Percentiles rank a stretch among this genome's conserved stretches.
phyloP scores from a whole-genome alignment of 2,888 invertebrate species.

The Phengaris arion region DNA sequence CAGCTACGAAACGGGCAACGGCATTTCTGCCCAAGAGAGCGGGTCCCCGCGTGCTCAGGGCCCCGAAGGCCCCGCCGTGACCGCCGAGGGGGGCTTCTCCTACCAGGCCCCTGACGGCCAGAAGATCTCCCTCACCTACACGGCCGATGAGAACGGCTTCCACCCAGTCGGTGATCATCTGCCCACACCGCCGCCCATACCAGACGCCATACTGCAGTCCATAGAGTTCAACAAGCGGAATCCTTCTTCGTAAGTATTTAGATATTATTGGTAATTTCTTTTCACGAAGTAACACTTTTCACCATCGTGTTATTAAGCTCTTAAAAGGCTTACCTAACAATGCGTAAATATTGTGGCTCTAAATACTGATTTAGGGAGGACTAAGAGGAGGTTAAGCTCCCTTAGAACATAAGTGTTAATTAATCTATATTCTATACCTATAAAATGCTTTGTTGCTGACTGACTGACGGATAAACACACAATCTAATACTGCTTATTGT shows the following conservation, averaged over 20 bases:
- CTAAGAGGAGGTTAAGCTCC: no score
- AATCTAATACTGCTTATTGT: no score
- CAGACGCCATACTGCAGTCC: slow-evolving; percentile 75
- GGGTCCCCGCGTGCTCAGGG: slow-evolving; percentile 79
- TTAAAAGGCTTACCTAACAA: no score
- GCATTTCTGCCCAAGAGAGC: slow-evolving; percentile 81
- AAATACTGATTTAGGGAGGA: no score
- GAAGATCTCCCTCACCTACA: slow-evolving; percentile 82
- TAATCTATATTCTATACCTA: no score
- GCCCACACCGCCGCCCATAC: slow-evolving; percentile 79
- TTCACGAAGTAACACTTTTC: no score
- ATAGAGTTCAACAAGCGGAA: slow-evolving; percentile 73
- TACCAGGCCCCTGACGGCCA: slow-evolving; percentile 84
- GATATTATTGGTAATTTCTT: no score
- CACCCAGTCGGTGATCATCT: slow-evolving; percentile 82
- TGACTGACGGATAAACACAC: no score
- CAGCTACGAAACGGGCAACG: slow-evolving; percentile 83
- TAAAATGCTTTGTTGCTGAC: no score
- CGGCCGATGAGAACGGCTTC: slow-evolving; percentile 86
- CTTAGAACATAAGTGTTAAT: no score
- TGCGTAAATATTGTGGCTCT: no score
- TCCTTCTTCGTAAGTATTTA: slow-evolving; percentile 64
- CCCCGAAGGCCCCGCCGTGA: slow-evolving; percentile 74
- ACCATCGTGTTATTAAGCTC: no score
- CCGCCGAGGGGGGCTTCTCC: slow-evolving; percentile 83